Evolutionary conservation across 2,888 invertebrate species (phyloP).

Genomic region (Tillus elongatus): DNA sequence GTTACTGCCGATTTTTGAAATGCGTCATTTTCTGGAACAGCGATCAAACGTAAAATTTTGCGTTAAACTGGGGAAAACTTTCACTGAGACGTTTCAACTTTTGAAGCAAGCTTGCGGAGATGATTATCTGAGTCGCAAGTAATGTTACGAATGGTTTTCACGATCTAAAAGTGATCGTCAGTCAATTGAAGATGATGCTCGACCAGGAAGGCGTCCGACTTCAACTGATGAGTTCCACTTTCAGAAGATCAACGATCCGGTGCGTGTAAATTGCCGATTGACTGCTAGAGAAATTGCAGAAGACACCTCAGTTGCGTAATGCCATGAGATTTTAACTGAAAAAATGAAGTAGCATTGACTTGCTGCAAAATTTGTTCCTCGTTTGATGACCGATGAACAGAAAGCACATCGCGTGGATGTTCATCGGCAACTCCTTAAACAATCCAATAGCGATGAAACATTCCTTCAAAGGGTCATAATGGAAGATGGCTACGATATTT

Average conservation of each 20-base stretch:
- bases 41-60: no score
- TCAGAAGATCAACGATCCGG: neutral
- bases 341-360: neutral
- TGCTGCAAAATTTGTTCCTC: conserved; percentile 1
- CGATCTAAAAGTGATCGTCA: neutral
- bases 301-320: no score
- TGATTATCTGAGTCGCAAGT: no score
- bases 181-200: conserved; percentile 2
- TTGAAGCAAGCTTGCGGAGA: no score
- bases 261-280: neutral
- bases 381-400: conserved; percentile 1
- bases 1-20: no score
- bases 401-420: neutral
- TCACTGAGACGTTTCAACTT: no score
- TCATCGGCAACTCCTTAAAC: neutral
- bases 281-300: neutral
- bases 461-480: no score
- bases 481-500: no score
- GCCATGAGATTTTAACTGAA: conserved; percentile 3
- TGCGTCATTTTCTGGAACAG: no score
- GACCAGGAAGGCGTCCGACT: neutral
- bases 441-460: neutral
- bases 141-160: no score
- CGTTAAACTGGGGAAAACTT: no score
- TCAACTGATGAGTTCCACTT: conserved; percentile 1